Evolutionary conservation across 2,888 invertebrate species (phyloP).

Genomic region (Zootermopsis nevadensis): DNA sequence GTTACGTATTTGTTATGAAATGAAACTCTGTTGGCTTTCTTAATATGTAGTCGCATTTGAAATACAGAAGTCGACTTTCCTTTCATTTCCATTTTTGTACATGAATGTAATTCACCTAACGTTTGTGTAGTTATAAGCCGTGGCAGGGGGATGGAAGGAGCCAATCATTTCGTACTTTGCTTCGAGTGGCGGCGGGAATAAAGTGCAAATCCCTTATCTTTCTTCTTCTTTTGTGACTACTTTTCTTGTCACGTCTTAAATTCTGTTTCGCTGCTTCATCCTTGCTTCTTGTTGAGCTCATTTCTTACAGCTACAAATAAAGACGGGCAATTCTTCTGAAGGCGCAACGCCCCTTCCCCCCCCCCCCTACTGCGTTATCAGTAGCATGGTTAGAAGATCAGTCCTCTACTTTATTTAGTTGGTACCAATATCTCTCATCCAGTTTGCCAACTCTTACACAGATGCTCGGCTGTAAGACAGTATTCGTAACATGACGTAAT

Average conservation of each 20-base stretch:
- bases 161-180: constrained; percentile 36
- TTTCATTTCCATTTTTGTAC: not conserved
- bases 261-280: constrained; percentile 7
- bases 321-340: not conserved
- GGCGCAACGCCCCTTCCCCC: not conserved
- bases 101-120: not conserved
- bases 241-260: constrained; percentile 37
- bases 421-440: not conserved
- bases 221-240: constrained; percentile 25
- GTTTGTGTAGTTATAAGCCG: not conserved
- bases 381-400: not conserved
- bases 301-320: constrained; percentile 38
- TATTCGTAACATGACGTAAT: no score
- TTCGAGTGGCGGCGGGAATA: not conserved
- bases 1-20: no score
- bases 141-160: not conserved
- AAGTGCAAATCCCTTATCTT: constrained; percentile 35
- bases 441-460: not conserved
- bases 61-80: no score
- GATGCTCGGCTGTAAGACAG: not conserved
- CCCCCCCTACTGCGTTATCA: not conserved
- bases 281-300: constrained; percentile 22
- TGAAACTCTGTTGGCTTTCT: no score
- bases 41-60: no score
- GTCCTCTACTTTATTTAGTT: not conserved